phyloP scores from a whole-genome alignment of 2,113 vertebrate species.

The Herpailurus yagouaroundi region DNA sequence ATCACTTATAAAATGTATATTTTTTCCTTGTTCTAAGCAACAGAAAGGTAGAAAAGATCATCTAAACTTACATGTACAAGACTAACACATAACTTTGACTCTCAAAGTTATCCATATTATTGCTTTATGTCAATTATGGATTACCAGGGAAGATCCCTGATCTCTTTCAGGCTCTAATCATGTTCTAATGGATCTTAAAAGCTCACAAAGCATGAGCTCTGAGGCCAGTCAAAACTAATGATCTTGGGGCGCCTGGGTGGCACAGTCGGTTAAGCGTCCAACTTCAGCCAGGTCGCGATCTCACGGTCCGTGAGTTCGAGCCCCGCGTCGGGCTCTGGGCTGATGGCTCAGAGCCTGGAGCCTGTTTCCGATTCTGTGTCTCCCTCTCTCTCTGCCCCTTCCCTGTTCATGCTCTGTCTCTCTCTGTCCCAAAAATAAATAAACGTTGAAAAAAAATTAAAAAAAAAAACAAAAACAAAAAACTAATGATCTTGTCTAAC shows the following conservation, averaged over 20 bases:
- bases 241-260: no score
- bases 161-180: neutral
- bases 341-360: no score
- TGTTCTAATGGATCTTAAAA: slow-evolving; percentile 16
- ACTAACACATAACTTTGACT: neutral
- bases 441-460: no score
- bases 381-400: no score
- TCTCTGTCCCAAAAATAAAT: no score
- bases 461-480: no score
- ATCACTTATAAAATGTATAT: neutral
- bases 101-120: slow-evolving; percentile 2
- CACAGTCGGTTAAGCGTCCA: no score
- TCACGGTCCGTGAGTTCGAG: no score
- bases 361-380: no score
- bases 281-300: no score
- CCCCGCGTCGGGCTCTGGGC: no score
- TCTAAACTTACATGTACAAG: neutral
- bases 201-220: neutral
- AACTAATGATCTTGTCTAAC: neutral
- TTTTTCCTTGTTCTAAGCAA: neutral
- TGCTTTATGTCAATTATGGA: neutral
- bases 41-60: neutral
- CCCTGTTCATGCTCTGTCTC: no score
- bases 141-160: neutral
- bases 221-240: neutral